phyloP scores from a whole-genome alignment of 2,888 invertebrate genomes.

The Acholoe squamosa region DNA sequence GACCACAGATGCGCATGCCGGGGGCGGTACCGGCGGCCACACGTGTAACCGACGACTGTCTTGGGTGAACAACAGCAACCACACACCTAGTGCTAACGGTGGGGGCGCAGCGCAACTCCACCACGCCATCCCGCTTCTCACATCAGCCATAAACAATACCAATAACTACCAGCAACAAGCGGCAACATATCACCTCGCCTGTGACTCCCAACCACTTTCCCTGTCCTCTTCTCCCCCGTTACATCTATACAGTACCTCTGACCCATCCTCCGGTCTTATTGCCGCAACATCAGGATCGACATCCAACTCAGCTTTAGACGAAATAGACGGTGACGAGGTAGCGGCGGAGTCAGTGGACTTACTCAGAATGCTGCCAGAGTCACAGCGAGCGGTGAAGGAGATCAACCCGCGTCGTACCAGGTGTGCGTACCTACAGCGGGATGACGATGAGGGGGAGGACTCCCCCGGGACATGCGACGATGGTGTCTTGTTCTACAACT shows the following conservation, averaged over 20 bases:
- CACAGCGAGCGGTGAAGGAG: conserved; percentile 49
- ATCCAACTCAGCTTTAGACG: neutral
- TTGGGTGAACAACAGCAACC: neutral
- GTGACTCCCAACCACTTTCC: neutral
- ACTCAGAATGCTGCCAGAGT: conserved; percentile 62
- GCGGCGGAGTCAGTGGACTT: conserved; percentile 44
- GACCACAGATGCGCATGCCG: conserved; percentile 41
- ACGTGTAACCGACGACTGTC: neutral
- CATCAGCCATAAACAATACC: neutral
- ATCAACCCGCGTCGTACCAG: conserved; percentile 46
- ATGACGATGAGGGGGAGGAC: conserved; percentile 40
- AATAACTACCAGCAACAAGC: neutral
- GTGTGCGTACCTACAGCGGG: conserved; percentile 53
- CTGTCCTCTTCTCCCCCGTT: neutral
- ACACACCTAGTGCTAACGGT: neutral
- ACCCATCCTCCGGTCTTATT: neutral
- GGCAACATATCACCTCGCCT: neutral
- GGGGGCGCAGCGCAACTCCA: neutral
- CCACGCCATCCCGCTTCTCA: neutral
- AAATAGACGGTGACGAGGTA: conserved; percentile 29
- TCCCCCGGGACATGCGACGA: conserved; percentile 56
- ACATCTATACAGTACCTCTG: neutral
- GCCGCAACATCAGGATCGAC: neutral
- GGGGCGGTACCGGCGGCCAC: conserved; percentile 12
- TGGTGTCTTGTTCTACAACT: conserved; percentile 60